Evolutionary conservation across 2,888 invertebrate genomes (phyloP).

Genomic region (Megalurothrips usitatus): DNA sequence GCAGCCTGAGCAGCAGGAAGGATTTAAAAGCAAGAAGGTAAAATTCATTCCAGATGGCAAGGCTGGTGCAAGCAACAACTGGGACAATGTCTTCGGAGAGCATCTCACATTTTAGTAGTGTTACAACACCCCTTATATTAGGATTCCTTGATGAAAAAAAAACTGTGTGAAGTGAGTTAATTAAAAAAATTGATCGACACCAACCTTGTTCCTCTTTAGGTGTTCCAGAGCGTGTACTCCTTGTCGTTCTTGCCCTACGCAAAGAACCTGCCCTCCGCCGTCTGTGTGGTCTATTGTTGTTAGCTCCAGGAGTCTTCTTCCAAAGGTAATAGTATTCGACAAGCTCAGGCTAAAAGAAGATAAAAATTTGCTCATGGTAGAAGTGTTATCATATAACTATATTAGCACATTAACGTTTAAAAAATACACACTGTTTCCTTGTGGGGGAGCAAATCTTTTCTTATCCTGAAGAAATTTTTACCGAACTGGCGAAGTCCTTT

Average conservation of each 20-base stretch:
- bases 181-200: constrained; percentile 32
- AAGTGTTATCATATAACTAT: not conserved
- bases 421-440: constrained; percentile 76
- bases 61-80: not conserved
- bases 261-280: constrained; percentile 81
- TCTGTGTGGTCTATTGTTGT: constrained; percentile 91
- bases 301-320: constrained; percentile 99
- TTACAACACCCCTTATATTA: constrained; percentile 4
- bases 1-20: too few relatives aligned
- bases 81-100: not conserved
- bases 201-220: constrained; percentile 62
- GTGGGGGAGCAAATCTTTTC: constrained; percentile 92
- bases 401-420: constrained; percentile 13
- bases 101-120: not conserved
- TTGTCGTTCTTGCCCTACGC: constrained; percentile 79
- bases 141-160: constrained; percentile 7
- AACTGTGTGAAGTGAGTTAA: constrained; percentile 27
- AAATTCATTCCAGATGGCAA: not conserved
- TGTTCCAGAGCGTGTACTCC: constrained; percentile 75
- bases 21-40: too few relatives aligned
- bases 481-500: constrained; percentile 98
- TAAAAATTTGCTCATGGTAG: constrained; percentile 32
- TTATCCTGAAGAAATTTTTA: constrained; percentile 97
- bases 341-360: constrained; percentile 68
- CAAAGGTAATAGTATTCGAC: constrained; percentile 99